A percentile compares a stretch with the other conserved stretches of the same genome.
Conservation (phyloP, 2,113 vertebrate species). For the Festucalex cinctus region DNA sequence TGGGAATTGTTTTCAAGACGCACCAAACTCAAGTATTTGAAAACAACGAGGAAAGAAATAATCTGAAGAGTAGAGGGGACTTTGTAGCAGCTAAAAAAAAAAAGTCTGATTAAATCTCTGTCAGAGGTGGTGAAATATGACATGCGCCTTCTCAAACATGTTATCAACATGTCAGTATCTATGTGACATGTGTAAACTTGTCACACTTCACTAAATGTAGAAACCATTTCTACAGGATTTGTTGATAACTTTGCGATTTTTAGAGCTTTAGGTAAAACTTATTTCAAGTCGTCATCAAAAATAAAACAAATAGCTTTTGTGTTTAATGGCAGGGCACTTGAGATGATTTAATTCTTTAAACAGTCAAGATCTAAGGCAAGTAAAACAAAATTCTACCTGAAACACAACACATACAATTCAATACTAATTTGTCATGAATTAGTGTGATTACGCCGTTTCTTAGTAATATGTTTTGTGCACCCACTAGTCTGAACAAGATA, state of each 20-base stretch:
- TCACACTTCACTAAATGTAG: background rate
- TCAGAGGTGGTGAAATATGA: conserved; percentile 41
- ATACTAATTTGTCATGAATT: too few species aligned
- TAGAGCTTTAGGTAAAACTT: background rate
- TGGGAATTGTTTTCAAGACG: background rate
- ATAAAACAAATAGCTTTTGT: background rate
- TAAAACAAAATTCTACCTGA: background rate
- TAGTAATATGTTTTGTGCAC: too few species aligned
- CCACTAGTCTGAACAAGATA: too few species aligned
- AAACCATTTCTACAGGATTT: background rate
- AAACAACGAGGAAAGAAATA: conserved; percentile 6
- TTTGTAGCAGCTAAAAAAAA: background rate
- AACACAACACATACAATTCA: too few species aligned
- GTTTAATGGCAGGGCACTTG: background rate
- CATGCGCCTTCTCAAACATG: conserved; percentile 23
- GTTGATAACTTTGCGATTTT: background rate
- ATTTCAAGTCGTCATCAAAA: background rate
- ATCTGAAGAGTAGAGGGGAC: background rate
- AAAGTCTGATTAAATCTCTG: conserved; percentile 5
- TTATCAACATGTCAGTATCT: conserved; percentile 1
- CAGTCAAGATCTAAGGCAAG: background rate
- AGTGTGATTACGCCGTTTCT: too few species aligned
- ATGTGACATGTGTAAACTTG: background rate
- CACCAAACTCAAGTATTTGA: background rate
- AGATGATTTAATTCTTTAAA: background rate